Evolutionary conservation across 2,797 vertebrate species (phyloP).

Genomic region (Myotis findleyi): DNA sequence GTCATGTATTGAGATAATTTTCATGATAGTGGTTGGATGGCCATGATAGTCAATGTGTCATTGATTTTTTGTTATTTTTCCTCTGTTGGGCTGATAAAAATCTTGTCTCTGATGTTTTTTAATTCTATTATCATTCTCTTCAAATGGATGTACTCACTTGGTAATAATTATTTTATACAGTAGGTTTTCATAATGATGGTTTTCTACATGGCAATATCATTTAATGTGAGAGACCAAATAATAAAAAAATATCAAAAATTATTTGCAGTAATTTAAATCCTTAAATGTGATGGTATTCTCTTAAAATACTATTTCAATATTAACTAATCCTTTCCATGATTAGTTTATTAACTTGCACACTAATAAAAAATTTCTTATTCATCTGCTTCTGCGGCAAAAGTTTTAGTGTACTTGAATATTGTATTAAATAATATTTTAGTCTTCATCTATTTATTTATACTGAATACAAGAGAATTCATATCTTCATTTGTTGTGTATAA

Average conservation of each 20-base stretch:
- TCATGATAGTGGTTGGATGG: neutral
- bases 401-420: neutral
- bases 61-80: neutral
- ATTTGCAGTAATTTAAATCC: neutral
- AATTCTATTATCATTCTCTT: slow-evolving; percentile 29
- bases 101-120: neutral
- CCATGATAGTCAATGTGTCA: neutral
- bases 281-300: neutral
- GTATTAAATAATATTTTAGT: neutral
- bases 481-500: neutral
- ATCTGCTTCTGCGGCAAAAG: neutral
- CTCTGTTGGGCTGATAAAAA: neutral
- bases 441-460: neutral
- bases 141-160: neutral
- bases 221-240: neutral
- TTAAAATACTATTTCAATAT: slow-evolving; percentile 10
- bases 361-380: neutral
- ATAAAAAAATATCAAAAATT: neutral
- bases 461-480: neutral
- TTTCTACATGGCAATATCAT: neutral
- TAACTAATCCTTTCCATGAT: neutral
- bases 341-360: neutral
- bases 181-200: neutral
- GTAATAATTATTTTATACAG: neutral
- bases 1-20: neutral